phyloP scores from a whole-genome alignment of 2,113 vertebrate species.

The Strigops habroptila region DNA sequence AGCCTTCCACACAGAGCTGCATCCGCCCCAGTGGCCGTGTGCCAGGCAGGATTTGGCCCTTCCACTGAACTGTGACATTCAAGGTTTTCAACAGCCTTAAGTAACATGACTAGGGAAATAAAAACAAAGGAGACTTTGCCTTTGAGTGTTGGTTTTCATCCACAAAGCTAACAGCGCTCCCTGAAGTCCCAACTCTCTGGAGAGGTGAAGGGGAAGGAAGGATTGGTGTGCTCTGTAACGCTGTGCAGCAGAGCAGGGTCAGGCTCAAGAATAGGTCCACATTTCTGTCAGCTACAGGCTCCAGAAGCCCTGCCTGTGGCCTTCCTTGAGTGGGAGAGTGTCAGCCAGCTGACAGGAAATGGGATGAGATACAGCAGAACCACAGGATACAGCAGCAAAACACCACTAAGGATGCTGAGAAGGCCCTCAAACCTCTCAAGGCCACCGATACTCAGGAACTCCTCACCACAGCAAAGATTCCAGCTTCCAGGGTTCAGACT shows the following conservation, averaged over 20 bases:
- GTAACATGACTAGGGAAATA: neutral
- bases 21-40: accelerated
- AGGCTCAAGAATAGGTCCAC: neutral
- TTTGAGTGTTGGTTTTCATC: neutral
- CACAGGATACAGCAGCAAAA: neutral
- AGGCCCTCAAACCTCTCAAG: neutral
- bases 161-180: neutral
- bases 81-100: neutral
- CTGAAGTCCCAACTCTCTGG: neutral
- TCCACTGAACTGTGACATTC: neutral
- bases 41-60: neutral
- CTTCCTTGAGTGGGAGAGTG: neutral
- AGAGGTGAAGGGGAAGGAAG: neutral
- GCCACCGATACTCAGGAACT: neutral
- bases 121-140: neutral
- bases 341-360: neutral
- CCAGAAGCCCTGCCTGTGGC: neutral
- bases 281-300: neutral
- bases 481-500: neutral
- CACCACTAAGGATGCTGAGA: conserved; percentile 4
- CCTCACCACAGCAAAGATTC: neutral
- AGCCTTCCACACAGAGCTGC: neutral
- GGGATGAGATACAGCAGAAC: neutral
- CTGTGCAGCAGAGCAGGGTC: neutral
- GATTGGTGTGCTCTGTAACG: neutral